Evolutionary conservation across 1,140 invertebrate genomes (phyloP), one percentile per base, ranked within the genome.

Genomic region (Drosophila ficusphila): DNA sequence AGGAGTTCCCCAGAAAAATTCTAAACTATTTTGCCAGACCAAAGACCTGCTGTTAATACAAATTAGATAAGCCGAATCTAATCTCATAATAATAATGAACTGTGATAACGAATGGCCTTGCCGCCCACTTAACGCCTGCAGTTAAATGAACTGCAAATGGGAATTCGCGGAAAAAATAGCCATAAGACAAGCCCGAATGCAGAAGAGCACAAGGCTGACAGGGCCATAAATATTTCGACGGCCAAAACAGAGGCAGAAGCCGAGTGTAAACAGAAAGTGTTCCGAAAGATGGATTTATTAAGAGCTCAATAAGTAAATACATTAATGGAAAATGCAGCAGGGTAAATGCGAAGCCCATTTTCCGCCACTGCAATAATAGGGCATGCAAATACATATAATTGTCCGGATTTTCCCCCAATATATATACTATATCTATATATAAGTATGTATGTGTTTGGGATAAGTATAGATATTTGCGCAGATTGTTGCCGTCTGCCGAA

Each of bases 381-480:
- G 62, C 39, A 46, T 16, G 27, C 38, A 9, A 9, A 34, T 21
- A 9, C 29, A 61, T 42, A 25, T 14, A 34, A 1, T 56, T 48
- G n/a, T 36, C 7, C 6, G 18, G 19, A 25, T 34, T 47, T 29
- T 47, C 16, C 19, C 6, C 11, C 11, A 7, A 31, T 16, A 46
- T 42, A 41, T 44, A 33, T 42, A 0, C 7, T 12, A 29, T 16
- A 19, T 9, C 0, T 25, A 9, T 51, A 33, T 52, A 42, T 52
- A 29, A 14, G 16, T 4, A n/a, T n/a, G n/a, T n/a, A n/a, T n/a
- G n/a, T n/a, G n/a, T n/a, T n/a, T n/a, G 31, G 29, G 48, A 67
- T 68, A 60, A 18, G 49, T 42, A 83, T 74, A 75, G 64, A 75
- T 75, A 79, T 83, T 85, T 62, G 79, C 75, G 61, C 79, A 83